phyloP scores from a whole-genome alignment of 2,888 invertebrate species.

The Drosophila paranaensis region DNA sequence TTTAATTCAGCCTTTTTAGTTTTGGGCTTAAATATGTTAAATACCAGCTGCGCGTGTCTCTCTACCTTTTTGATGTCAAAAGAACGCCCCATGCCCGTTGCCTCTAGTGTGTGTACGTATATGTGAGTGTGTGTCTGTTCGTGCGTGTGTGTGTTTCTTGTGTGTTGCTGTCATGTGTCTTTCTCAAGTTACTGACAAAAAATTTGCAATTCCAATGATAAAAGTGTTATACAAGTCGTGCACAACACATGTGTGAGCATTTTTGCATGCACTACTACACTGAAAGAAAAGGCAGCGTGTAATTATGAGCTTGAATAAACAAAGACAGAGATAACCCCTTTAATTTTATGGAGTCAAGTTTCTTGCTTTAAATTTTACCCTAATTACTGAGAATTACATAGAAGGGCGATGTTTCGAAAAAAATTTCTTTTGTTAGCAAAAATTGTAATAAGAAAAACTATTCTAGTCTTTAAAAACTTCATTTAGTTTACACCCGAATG shows the following conservation, averaged over 20 bases:
- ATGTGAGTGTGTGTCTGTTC: slow-evolving; percentile 33
- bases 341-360: no score
- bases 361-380: not conserved
- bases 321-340: not conserved
- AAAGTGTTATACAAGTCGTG: slow-evolving; percentile 66
- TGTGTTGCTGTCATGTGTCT: slow-evolving; percentile 37
- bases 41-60: slow-evolving; percentile 52
- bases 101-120: slow-evolving; percentile 15
- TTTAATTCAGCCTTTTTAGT: slow-evolving; percentile 64
- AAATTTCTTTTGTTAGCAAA: not conserved
- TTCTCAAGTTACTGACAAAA: slow-evolving; percentile 40
- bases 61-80: slow-evolving; percentile 56
- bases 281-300: not conserved
- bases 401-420: not conserved
- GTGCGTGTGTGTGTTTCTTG: slow-evolving; percentile 23
- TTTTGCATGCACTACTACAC: slow-evolving; percentile 20
- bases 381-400: not conserved
- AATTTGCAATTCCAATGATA: slow-evolving; percentile 74
- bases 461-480: not conserved
- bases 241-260: slow-evolving; percentile 32
- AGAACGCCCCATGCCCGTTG: not conserved
- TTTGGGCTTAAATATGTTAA: slow-evolving; percentile 69
- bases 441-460: no score
- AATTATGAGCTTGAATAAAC: not conserved
- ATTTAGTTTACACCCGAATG: no score